Evolutionary conservation across 2,113 vertebrate species (phyloP), one percentile per base, ranked within the genome.

Genomic region (Coracopsis vasa): DNA sequence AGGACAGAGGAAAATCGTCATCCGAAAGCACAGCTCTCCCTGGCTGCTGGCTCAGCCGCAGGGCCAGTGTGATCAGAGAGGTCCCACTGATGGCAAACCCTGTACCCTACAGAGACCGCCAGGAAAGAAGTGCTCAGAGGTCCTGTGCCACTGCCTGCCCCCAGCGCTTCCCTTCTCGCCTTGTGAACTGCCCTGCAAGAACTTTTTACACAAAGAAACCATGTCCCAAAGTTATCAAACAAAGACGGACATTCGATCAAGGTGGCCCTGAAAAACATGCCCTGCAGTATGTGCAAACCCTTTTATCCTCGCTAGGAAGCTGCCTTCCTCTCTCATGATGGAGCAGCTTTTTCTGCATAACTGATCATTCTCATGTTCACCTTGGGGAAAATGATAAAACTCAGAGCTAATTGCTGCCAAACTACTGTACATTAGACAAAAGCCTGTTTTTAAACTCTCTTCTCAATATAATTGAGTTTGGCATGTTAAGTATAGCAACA

Each of bases 191-290:
- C 48, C 44, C 45, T 35, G 25, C 25, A 61, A 54, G 42, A 2
- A 3, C 16, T n/a, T 73, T 20, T n/a, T 37, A 39, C 37, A 27
- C 61, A 47, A 24, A 75, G 54, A 77, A 56, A 37, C 9, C 28
- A 3, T 2, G 16, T 10, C 16, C 10, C 53, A 13, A 19, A 79
- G 45, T 3, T 45, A 45, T 10, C 88, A n/a, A 7, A 16, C 4
- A 31, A 14, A 11, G 74, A 7, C 0, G 17, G 51, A 31, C 0
- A 0, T 2, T 16, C 13, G 16, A 39, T 73, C 41, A 44, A 66
- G 45, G 56, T 8, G 73, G 58, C 70, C 64, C n/a, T 8, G 41
- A 31, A 7, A 42, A 44, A 29, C 3, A 0, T 2, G 54, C 29
- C 71, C 80, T 13, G 60, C 42, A 28, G 42, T 1, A 56, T 1